Conservation (phyloP, 2,797 vertebrate genomes). For the Otolemur crassicaudatus region DNA sequence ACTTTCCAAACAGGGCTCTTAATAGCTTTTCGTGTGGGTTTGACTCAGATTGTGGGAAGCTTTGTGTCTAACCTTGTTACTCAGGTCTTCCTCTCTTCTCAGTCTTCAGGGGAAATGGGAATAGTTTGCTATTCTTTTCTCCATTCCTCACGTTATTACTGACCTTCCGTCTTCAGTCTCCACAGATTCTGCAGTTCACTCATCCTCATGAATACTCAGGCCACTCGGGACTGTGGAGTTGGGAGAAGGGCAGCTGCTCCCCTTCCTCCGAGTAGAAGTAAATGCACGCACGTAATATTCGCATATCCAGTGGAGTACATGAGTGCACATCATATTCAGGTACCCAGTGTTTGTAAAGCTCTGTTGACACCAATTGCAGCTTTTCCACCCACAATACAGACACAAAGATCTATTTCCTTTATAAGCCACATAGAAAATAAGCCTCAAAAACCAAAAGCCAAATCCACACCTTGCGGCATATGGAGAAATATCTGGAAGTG, state of each 20-base stretch:
- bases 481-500: neutral
- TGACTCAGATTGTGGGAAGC: neutral
- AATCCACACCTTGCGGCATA: neutral
- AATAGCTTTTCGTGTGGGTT: neutral
- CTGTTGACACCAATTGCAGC: neutral
- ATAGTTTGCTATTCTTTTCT: constrained; percentile 23
- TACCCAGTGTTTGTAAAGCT: neutral
- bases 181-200: constrained; percentile 28
- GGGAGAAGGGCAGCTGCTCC: neutral
- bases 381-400: neutral
- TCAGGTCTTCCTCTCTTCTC: neutral
- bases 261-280: neutral
- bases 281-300: neutral
- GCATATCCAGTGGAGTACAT: neutral
- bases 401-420: neutral
- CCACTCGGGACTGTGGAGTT: neutral
- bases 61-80: neutral
- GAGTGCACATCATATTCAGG: neutral
- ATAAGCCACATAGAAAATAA: constrained; percentile 7
- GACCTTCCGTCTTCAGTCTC: neutral
- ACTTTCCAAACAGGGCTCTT: neutral
- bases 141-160: constrained; percentile 14
- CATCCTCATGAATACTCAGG: neutral
- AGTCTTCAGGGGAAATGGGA: constrained; percentile 23
- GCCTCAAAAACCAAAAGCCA: neutral